Evolutionary conservation across 2,797 vertebrate genomes (phyloP).

Genomic region (Setipinna tenuifilis): DNA sequence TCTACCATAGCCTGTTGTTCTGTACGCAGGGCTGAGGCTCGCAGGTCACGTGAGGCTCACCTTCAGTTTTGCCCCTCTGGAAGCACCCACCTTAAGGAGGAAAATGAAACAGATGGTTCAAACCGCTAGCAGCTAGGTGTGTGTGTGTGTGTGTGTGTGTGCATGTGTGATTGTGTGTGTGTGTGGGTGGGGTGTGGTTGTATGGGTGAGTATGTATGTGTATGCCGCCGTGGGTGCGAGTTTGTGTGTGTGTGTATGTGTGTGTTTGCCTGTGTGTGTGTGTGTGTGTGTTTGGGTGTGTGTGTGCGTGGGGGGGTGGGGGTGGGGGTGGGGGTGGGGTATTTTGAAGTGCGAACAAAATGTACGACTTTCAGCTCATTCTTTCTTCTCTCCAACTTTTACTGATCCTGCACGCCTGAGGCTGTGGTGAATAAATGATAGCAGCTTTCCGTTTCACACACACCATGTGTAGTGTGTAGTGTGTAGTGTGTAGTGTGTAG

Average conservation of each 20-base stretch:
- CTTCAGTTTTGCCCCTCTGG: neutral
- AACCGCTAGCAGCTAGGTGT: neutral
- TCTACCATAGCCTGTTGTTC: too few species aligned
- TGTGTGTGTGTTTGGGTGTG: neutral
- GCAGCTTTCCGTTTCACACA: neutral
- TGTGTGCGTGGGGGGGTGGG: too few species aligned
- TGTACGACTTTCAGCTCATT: neutral
- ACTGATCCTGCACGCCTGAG: constrained; percentile 2
- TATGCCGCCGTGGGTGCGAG: too few species aligned
- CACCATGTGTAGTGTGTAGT: neutral
- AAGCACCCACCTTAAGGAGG: neutral
- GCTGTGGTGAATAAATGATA: constrained; percentile 2
- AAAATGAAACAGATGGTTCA: neutral
- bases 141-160: neutral
- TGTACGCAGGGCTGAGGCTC: too few species aligned
- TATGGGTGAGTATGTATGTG: too few species aligned
- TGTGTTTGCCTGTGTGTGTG: neutral
- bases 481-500: neutral
- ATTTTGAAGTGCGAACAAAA: neutral
- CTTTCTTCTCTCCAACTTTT: neutral
- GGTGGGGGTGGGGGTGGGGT: neutral
- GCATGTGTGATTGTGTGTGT: neutral
- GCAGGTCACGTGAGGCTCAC: neutral
- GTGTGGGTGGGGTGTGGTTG: too few species aligned
- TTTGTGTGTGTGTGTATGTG: neutral